Conservation (phyloP, 53 echinoderm and acorn worm genomes). For the Arbacia lixula region DNA sequence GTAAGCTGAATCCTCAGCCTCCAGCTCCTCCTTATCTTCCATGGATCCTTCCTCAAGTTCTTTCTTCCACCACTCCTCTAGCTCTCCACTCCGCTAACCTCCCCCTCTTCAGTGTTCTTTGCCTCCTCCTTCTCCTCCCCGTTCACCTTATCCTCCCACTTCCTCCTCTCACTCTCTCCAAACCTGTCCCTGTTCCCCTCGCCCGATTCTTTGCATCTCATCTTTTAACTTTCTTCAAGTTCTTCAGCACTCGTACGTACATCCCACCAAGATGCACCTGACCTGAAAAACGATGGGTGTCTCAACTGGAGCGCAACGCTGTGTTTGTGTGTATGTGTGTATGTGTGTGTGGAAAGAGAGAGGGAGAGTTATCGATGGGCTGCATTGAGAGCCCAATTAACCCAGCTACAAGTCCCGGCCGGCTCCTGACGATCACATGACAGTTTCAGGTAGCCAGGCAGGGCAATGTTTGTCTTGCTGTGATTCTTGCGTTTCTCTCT, state of each 20-base stretch:
- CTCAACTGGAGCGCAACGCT: no score
- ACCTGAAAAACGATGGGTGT: no score
- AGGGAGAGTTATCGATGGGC: no score
- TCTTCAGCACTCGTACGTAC: no score
- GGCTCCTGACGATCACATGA: slow-evolving; percentile 14
- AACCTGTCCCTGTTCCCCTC: background rate
- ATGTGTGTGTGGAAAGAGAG: no score
- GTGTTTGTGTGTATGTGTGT: no score
- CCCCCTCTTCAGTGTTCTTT: background rate
- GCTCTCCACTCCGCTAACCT: background rate
- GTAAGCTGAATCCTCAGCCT: no score
- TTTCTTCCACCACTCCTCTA: background rate
- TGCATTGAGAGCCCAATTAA: slow-evolving; percentile 31
- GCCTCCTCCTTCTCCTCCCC: background rate
- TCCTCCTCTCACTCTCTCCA: background rate
- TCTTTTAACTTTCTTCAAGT: no score
- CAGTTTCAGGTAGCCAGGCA: slow-evolving; percentile 22
- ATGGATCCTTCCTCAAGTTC: background rate
- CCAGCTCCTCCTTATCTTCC: background rate
- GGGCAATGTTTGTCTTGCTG: slow-evolving; percentile 24
- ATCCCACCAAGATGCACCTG: no score
- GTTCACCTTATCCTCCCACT: background rate
- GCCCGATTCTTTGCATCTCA: no score
- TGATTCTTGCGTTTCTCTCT: slow-evolving; percentile 9
- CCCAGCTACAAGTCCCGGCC: slow-evolving; percentile 17